Conservation (phyloP, 2,888 invertebrate genomes). For the Drosophila neotestacea region DNA sequence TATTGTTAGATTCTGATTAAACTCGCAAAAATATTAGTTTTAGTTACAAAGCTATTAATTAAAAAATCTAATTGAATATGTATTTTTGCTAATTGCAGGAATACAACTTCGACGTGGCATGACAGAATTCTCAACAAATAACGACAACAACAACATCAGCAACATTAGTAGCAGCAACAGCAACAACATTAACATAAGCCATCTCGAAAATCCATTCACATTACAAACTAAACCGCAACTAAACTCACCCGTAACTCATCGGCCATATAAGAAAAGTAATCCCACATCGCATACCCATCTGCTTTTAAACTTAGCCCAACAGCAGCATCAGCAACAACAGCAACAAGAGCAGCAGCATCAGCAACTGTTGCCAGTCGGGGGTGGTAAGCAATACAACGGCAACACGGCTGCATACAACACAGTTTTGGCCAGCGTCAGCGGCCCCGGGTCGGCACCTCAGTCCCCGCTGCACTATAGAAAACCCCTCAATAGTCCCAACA, state of each 20-base stretch:
- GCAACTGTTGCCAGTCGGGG: constrained; percentile 51
- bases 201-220: constrained; percentile 83
- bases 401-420: constrained; percentile 68
- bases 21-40: too few relatives aligned
- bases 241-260: constrained; percentile 79
- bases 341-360: constrained; percentile 56
- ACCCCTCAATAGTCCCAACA: constrained; percentile 84
- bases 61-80: not conserved
- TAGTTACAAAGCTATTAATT: too few relatives aligned
- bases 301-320: constrained; percentile 59
- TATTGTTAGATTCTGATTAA: too few relatives aligned
- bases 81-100: constrained; percentile 75
- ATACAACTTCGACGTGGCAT: constrained; percentile 85
- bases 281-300: constrained; percentile 57
- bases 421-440: constrained; percentile 61
- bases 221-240: constrained; percentile 82
- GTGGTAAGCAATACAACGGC: constrained; percentile 60
- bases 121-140: constrained; percentile 85
- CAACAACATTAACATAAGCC: constrained; percentile 77
- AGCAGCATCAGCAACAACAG: constrained; percentile 40
- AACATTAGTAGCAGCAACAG: constrained; percentile 71
- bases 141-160: constrained; percentile 84
- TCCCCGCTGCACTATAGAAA: constrained; percentile 82
- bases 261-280: constrained; percentile 51
- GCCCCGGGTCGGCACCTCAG: constrained; percentile 71